Conservation (phyloP, 2,113 vertebrate genomes). For the Callorhinus ursinus region DNA sequence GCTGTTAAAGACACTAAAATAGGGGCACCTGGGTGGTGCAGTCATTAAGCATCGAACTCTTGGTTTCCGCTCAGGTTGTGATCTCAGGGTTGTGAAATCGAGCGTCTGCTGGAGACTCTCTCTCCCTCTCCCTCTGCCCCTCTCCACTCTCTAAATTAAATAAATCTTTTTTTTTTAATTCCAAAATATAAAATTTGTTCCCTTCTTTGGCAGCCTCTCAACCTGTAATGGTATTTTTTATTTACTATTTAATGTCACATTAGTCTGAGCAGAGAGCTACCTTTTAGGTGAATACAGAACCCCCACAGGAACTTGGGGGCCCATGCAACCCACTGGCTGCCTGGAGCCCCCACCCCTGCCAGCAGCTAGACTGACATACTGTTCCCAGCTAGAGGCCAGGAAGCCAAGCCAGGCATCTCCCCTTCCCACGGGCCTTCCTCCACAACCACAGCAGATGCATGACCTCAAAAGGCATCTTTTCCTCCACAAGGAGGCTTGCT, state of each 20-base stretch:
- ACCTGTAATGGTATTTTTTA: not conserved
- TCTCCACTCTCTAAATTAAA: not conserved
- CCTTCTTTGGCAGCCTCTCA: not conserved
- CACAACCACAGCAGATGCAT: not conserved
- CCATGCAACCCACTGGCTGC: not conserved
- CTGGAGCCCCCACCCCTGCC: not conserved
- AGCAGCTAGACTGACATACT: not conserved
- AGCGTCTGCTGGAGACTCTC: not conserved
- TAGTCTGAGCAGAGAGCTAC: not conserved
- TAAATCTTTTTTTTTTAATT: not conserved
- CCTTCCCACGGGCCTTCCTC: not conserved
- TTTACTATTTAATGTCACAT: not conserved
- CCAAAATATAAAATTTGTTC: not conserved
- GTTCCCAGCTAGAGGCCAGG: not conserved
- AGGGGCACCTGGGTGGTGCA: not conserved
- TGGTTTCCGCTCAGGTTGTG: not conserved
- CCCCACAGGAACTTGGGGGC: not conserved
- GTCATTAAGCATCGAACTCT: not conserved
- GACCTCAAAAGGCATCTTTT: not conserved
- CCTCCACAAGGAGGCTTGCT: not conserved
- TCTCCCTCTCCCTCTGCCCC: not conserved
- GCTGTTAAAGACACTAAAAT: not conserved
- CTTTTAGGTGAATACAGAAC: not conserved
- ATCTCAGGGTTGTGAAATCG: not conserved
- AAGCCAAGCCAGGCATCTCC: not conserved